Base-by-base conservation (phyloP, 2,888 invertebrate species). In the Mechanitis messenoides region DNA sequence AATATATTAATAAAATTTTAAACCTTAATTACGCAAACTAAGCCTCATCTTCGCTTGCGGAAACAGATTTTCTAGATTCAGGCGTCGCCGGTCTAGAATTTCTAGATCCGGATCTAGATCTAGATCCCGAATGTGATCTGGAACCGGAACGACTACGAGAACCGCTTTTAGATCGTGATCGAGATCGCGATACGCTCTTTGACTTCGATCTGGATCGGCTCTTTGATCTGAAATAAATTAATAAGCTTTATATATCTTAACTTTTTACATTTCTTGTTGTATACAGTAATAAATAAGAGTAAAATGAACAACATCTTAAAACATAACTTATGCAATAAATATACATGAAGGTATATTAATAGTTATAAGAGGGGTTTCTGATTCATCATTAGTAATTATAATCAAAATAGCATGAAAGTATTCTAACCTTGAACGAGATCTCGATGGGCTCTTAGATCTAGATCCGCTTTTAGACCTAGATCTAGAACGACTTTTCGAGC, bases 21-120 rank as follows among this genome's bases (percentile, higher is more conserved):
- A 31, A 47, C 6, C 50, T 56, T 59, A 56, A 59, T 53, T 57
- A 65, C 56, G 61, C 20, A 31, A 46, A 45, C 73, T 84, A 89
- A 70, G 79, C 82, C 74, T 90, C 90, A 67, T 90, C 90, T 71
- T 92, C 92, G 70, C 92, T 92, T 7, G 92, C 92, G 0, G 92
- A 92, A 3, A 92, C 91, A 12, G 92, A 92, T 71, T 92, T 92
- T 58, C 92, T 84, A 2, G 92, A 92, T 20, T 91, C 91, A 0
- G 92, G 92, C 1, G 92, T 92, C 42, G 90, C 90, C 0, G 89
- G 88, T 47, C 90, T 75, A 1, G 90, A 90, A 74, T 89, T 72
- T 69, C 84, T 68, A 66, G 91, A 91, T 0, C 86, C 74, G 2
- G 85, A 82, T 2, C 85, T 71, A 0, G 84, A 83, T 0, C 85